Evolutionary conservation across 2,113 vertebrate genomes (phyloP).

Genomic region (Sinocyclocheilus grahami): DNA sequence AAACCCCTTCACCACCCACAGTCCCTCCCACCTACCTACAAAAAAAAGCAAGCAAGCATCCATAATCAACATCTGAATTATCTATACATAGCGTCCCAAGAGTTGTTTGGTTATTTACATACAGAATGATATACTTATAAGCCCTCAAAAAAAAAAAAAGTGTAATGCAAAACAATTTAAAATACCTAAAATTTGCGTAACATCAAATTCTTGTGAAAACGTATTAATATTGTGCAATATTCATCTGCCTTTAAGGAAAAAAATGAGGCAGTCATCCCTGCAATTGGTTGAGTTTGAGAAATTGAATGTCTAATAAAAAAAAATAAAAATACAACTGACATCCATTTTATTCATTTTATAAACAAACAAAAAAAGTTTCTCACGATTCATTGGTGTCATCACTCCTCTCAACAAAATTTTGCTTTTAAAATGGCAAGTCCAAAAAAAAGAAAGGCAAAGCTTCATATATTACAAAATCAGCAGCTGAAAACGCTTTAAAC

Average conservation of each 20-base stretch:
- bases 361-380: slow-evolving; percentile 61
- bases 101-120: slow-evolving; percentile 73
- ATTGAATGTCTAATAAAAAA: slow-evolving; percentile 68
- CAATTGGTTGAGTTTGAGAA: slow-evolving; percentile 79
- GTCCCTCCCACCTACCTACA: slow-evolving; percentile 4
- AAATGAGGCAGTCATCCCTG: slow-evolving; percentile 92
- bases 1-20: slow-evolving; percentile 28
- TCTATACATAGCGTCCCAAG: slow-evolving; percentile 76
- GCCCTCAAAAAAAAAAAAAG: slow-evolving; percentile 63
- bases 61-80: slow-evolving; percentile 58
- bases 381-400: slow-evolving; percentile 65
- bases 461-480: slow-evolving; percentile 54
- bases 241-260: slow-evolving; percentile 81
- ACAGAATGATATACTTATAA: slow-evolving; percentile 61
- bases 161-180: slow-evolving; percentile 84
- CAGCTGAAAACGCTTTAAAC: slow-evolving; percentile 66
- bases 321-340: slow-evolving; percentile 67
- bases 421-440: slow-evolving; percentile 57
- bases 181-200: slow-evolving; percentile 67
- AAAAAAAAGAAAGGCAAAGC: slow-evolving; percentile 68
- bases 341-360: slow-evolving; percentile 65
- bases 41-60: slow-evolving; percentile 58
- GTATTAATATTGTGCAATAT: slow-evolving; percentile 89
- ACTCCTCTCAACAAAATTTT: slow-evolving; percentile 42
- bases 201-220: slow-evolving; percentile 78